Conservation (phyloP, 2,797 vertebrate species). For the Numenius phaeopus region DNA sequence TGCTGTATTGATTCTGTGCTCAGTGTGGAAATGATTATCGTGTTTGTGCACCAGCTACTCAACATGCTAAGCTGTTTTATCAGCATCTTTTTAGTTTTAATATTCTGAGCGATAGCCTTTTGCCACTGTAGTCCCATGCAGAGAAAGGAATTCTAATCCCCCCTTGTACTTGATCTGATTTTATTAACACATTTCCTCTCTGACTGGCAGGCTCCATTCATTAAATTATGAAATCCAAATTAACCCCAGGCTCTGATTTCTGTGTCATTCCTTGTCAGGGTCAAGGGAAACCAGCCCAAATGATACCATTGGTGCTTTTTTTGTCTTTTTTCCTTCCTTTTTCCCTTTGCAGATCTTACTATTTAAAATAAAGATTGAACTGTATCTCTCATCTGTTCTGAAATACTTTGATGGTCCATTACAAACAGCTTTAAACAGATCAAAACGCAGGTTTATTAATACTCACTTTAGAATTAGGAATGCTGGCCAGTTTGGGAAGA, state of each 20-base stretch:
- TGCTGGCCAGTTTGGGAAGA: not conserved
- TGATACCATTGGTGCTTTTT: not conserved
- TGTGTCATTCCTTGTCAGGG: not conserved
- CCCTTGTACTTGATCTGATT: not conserved
- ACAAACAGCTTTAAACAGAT: not conserved
- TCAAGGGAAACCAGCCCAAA: not conserved
- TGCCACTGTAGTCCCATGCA: not conserved
- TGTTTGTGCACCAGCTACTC: constrained; percentile 48
- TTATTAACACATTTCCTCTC: not conserved
- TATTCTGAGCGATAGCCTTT: constrained; percentile 21
- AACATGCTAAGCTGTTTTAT: constrained; percentile 54
- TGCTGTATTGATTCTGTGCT: constrained; percentile 12
- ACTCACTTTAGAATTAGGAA: not conserved
- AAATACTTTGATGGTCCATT: not conserved
- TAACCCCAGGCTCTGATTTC: not conserved
- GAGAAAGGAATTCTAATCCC: constrained; percentile 5
- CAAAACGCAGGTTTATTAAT: not conserved
- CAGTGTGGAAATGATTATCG: not conserved
- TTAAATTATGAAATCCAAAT: constrained; percentile 2
- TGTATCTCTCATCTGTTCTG: not conserved
- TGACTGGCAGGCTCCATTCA: not conserved
- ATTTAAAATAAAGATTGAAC: not conserved
- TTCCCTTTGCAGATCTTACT: not conserved
- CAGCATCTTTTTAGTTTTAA: constrained; percentile 44
- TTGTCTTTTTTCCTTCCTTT: not conserved